Percentiles rank a stretch among this genome's conserved stretches.
Conservation (phyloP, 2,888 invertebrate species). For the Pollenia angustigena region DNA sequence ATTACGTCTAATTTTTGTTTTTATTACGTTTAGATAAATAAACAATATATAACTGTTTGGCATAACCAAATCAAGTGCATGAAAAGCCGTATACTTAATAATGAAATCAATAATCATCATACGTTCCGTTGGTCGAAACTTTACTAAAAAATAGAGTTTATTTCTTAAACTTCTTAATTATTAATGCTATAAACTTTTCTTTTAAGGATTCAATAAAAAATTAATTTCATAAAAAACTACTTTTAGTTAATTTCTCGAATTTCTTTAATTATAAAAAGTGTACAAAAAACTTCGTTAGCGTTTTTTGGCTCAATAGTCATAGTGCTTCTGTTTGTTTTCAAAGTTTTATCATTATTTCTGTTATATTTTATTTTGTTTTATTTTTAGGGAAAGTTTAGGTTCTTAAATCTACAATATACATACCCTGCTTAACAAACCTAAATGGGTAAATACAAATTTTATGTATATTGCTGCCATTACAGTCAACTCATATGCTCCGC, state of each 20-base stretch:
- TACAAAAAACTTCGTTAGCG: slow-evolving; percentile 1
- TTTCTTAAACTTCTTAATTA: neutral
- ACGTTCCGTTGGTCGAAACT: slow-evolving; percentile 18
- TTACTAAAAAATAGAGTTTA: neutral
- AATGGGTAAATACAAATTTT: neutral
- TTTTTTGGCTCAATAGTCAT: neutral
- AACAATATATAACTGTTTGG: no score
- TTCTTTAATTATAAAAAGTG: no score
- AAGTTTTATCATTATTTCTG: slow-evolving; percentile 5
- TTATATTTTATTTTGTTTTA: neutral
- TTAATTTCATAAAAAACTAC: no score
- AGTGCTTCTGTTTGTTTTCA: neutral
- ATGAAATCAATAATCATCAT: slow-evolving; percentile 37
- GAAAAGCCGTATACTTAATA: slow-evolving; percentile 11
- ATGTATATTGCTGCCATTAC: slow-evolving; percentile 47
- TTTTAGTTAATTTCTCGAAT: no score
- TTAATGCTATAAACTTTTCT: no score
- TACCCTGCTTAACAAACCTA: neutral
- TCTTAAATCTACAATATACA: neutral
- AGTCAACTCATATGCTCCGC: slow-evolving; percentile 63
- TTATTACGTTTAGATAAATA: no score
- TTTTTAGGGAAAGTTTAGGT: slow-evolving; percentile 27
- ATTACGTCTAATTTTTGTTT: no score
- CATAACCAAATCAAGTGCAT: slow-evolving; percentile 1
- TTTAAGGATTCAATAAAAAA: neutral